Conservation (phyloP, 2,888 invertebrate genomes). For the Agrotis segetum region DNA sequence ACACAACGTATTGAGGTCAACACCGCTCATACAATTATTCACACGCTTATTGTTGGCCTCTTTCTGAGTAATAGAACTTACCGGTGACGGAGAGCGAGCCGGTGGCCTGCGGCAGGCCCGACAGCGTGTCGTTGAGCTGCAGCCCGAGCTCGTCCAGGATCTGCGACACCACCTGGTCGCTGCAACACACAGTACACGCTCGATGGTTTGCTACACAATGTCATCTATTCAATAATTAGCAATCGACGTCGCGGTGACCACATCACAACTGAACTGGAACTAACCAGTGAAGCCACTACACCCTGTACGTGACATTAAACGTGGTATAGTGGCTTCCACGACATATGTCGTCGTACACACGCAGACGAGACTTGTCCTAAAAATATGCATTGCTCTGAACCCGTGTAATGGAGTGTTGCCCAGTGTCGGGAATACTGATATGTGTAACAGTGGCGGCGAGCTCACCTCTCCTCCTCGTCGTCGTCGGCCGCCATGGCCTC, state of each 20-base stretch:
- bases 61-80: constrained; percentile 47
- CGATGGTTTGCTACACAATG: too few relatives aligned
- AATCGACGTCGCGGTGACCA: not conserved
- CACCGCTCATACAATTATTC: too few relatives aligned
- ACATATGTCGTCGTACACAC: too few relatives aligned
- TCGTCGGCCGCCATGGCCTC: constrained; percentile 99
- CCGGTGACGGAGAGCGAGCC: constrained; percentile 91
- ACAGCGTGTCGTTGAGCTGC: constrained; percentile 97
- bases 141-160: constrained; percentile 99
- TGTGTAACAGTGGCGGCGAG: too few relatives aligned
- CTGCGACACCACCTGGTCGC: constrained; percentile 98
- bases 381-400: too few relatives aligned
- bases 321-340: too few relatives aligned
- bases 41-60: too few relatives aligned
- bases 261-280: not conserved
- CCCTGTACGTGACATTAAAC: not conserved
- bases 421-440: too few relatives aligned
- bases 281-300: not conserved
- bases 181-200: constrained; percentile 73
- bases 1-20: not conserved
- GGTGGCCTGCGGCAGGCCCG: constrained; percentile 94
- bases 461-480: constrained; percentile 98
- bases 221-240: not conserved
- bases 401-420: too few relatives aligned
- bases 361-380: too few relatives aligned